A percentile compares a stretch with the other conserved stretches of the same genome.
Evolutionary conservation across 2,888 invertebrate genomes (phyloP).

Genomic region (Helobdella robusta): DNA sequence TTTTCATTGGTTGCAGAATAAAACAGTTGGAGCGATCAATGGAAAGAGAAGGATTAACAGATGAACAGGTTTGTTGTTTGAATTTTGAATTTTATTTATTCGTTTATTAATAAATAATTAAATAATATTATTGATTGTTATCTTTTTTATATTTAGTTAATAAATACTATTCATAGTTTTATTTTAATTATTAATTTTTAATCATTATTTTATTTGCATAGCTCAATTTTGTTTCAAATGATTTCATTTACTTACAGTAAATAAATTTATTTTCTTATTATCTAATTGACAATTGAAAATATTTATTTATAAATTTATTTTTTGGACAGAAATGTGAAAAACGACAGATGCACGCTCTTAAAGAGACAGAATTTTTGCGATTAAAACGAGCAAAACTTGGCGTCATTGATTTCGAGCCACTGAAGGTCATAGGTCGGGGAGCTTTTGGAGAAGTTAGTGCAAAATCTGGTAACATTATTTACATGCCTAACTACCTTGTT

Average conservation of each 20-base stretch:
- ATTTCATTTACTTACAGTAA: too few species aligned
- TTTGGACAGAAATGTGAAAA: constrained; percentile 68
- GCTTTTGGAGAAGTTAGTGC: constrained; percentile 54
- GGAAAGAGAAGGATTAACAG: constrained; percentile 85
- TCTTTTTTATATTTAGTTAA: too few species aligned
- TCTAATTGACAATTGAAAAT: too few species aligned
- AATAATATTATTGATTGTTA: too few species aligned
- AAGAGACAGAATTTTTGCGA: constrained; percentile 95
- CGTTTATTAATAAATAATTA: neutral
- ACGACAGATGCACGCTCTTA: constrained; percentile 87
- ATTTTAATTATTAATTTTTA: too few species aligned
- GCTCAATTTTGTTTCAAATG: neutral
- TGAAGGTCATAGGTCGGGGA: constrained; percentile 68
- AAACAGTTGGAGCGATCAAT: constrained; percentile 74
- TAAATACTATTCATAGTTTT: too few species aligned
- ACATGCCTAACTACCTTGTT: too few species aligned
- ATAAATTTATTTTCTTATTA: too few species aligned
- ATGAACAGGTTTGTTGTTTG: constrained; percentile 62
- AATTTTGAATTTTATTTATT: neutral
- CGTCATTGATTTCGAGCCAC: constrained; percentile 93
- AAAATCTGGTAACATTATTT: too few species aligned
- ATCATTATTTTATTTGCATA: neutral
- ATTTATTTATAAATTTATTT: too few species aligned
- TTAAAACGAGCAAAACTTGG: constrained; percentile 88
- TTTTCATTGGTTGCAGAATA: too few species aligned